phyloP scores from a whole-genome alignment of 2,797 vertebrate species.

The Labroides dimidiatus region DNA sequence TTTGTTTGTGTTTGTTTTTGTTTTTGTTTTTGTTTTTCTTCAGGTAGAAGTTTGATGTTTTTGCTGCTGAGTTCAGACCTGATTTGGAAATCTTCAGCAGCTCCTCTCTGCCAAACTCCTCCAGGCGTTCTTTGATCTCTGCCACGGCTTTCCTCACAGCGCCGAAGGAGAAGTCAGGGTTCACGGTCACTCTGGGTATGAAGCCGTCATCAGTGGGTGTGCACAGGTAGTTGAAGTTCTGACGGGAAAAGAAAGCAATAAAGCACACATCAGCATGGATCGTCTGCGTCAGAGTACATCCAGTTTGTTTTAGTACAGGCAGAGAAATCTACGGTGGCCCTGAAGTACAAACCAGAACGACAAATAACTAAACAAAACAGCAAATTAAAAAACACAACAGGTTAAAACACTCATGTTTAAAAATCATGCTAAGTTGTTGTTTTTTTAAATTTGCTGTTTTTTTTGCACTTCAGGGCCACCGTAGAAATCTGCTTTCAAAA shows the following conservation, averaged over 20 bases:
- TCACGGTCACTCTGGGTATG: slow-evolving; percentile 83
- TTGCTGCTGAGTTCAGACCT: slow-evolving; percentile 70
- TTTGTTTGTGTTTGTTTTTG: no score
- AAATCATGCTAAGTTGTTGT: no score
- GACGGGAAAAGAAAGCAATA: slow-evolving; percentile 13
- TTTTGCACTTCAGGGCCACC: no score
- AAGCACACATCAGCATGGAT: neutral
- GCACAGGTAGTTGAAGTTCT: slow-evolving; percentile 89
- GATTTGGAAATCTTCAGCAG: slow-evolving; percentile 85
- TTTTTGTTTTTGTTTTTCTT: neutral
- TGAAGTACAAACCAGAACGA: no score
- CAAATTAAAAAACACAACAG: no score
- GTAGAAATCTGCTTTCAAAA: neutral
- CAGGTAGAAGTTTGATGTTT: neutral
- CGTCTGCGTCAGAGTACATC: neutral
- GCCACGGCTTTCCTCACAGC: slow-evolving; percentile 85
- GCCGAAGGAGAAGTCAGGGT: slow-evolving; percentile 86
- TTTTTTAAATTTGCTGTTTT: no score
- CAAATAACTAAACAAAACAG: no score
- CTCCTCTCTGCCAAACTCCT: slow-evolving; percentile 85
- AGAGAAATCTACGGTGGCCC: no score
- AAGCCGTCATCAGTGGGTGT: slow-evolving; percentile 86
- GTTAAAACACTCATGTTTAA: no score
- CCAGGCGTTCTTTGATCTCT: slow-evolving; percentile 85
- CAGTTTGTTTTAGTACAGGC: neutral